Evolutionary conservation across 1,140 invertebrate genomes (phyloP), one percentile per base, ranked within the genome.

Genomic region (Oryzaephilus surinamensis): DNA sequence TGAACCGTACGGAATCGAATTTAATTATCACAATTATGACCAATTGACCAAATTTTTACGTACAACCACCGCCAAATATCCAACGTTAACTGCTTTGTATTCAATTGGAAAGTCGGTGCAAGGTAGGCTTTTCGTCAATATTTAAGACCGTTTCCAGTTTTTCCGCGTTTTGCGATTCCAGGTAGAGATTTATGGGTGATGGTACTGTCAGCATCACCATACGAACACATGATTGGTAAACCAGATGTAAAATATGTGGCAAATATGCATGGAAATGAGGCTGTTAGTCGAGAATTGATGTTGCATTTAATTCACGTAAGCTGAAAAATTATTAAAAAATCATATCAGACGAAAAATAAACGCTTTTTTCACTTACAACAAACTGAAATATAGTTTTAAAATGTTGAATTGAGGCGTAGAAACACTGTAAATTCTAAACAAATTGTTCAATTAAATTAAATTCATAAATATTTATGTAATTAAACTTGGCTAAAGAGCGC

Each of bases 131-230:
- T 36, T 23, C 24, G 32, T 20, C 24, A n/a, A 32, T 18, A 20
- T 44, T 35, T 6, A 13, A 21, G 33, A n/a, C 11, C 27, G 21
- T 33, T 33, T 33, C 16, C 31, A 19, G 18, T 33, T n/a, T 19
- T 35, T 34, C n/a, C 18, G 15, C 10, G 12, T n/a, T n/a, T n/a
- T n/a, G n/a, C n/a, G n/a, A n/a, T 55, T 52, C 30, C 46, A 87
- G 84, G 85, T 43, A 75, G 88, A 18, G 88, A 95, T 54, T 72
- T 97, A 10, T 96, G 91, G 91, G 91, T 95, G 15, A 81, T 96
- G 77, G 87, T 95, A 29, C 84, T 97, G 11, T 88, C 89, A 0
- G 78, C 80, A 23, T 91, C 80, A 24, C 90, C 81, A 1, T 84
- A 84, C 61, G 87, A 87, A 61, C 90, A 90, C 62, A 88, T 87